phyloP scores from a whole-genome alignment of 2,888 invertebrate species.

The Cheilosia soror region DNA sequence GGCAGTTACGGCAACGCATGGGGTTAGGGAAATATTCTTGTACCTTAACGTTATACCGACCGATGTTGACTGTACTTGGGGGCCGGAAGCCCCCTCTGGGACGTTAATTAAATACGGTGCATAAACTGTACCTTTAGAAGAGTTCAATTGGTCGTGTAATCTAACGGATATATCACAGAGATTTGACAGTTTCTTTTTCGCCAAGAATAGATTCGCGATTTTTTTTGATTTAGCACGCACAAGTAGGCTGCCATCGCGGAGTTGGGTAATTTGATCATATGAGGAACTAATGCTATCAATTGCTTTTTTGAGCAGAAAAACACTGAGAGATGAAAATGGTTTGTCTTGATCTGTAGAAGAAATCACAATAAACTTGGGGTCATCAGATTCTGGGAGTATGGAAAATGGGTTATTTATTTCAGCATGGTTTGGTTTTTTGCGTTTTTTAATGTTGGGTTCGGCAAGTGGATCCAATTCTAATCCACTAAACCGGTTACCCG shows the following conservation, averaged over 20 bases:
- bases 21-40: constrained; percentile 26
- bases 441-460: constrained; percentile 10
- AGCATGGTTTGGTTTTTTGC: too few relatives aligned
- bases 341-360: not conserved
- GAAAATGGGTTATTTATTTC: too few relatives aligned
- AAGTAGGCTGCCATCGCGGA: not conserved
- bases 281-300: not conserved
- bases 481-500: constrained; percentile 12
- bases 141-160: constrained; percentile 4
- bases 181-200: constrained; percentile 3
- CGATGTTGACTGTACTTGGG: constrained; percentile 5
- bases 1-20: constrained; percentile 5
- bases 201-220: not conserved
- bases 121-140: constrained; percentile 12
- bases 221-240: not conserved
- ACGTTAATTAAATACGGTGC: constrained; percentile 21
- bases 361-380: constrained; percentile 19
- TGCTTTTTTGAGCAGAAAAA: not conserved
- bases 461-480: constrained; percentile 4
- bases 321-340: not conserved
- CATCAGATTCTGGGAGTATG: not conserved
- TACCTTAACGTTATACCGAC: constrained; percentile 22
- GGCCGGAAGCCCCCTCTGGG: not conserved
- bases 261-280: constrained; percentile 6
- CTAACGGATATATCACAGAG: not conserved